These are phyloP conservation scores for Orestias chungarensis DNA, from an alignment of 2,797 vertebrate genomes.

Conservation along the genomic window DNA sequence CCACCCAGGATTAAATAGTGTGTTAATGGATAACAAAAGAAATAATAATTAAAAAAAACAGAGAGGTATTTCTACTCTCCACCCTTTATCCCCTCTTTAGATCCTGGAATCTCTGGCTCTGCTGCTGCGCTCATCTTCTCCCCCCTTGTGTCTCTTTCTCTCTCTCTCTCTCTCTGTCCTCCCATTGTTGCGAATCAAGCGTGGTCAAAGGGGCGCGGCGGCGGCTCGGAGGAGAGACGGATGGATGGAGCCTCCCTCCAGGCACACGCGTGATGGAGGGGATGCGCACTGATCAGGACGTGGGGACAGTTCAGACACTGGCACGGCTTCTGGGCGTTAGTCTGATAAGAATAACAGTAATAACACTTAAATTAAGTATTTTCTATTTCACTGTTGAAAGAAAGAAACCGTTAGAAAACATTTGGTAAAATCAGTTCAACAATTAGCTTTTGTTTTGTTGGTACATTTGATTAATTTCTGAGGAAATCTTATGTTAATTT, in stretches of 20 bases:
- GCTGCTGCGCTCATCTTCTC: slow-evolving; percentile 51
- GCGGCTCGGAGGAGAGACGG: slow-evolving; percentile 51
- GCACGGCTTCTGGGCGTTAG: slow-evolving; percentile 21
- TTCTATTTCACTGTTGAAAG: not conserved
- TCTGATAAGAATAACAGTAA: not conserved
- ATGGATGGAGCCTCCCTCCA: slow-evolving; percentile 31
- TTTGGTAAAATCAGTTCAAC: not conserved
- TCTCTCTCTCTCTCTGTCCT: slow-evolving; percentile 48
- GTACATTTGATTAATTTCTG: not conserved
- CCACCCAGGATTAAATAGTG: slow-evolving; percentile 41
- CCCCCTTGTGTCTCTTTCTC: slow-evolving; percentile 27
- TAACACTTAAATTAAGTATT: not conserved
- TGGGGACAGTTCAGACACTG: slow-evolving; percentile 11
- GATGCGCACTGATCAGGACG: slow-evolving; percentile 52
- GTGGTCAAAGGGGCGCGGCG: slow-evolving; percentile 81
- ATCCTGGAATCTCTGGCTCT: slow-evolving; percentile 61
- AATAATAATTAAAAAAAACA: slow-evolving; percentile 49
- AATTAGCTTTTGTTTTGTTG: not conserved
- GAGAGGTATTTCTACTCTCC: slow-evolving; percentile 58
- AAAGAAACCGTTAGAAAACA: not conserved
- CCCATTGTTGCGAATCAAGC: slow-evolving; percentile 79
- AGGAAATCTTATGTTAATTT: not conserved
- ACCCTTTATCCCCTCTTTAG: slow-evolving; percentile 67
- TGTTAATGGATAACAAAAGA: slow-evolving; percentile 34
- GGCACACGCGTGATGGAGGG: slow-evolving; percentile 39